Conservation (phyloP, 1,140 invertebrate species). For the Ridgeia piscesae region DNA sequence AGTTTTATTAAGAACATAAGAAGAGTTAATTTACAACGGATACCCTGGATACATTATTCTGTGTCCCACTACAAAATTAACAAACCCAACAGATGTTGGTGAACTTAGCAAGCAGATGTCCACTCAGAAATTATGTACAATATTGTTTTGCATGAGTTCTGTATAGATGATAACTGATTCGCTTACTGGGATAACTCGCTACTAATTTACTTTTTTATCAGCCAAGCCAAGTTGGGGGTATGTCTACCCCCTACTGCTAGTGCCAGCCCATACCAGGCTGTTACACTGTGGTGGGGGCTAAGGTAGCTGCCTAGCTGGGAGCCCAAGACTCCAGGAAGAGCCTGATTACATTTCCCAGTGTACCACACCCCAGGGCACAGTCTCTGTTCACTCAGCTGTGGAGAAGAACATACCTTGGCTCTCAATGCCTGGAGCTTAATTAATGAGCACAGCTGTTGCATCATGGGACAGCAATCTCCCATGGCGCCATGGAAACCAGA, state of each 20-base stretch:
- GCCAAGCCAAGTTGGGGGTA: neutral
- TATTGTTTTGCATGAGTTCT: no score
- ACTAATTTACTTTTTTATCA: neutral
- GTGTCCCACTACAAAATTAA: neutral
- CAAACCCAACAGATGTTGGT: neutral
- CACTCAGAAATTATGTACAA: neutral
- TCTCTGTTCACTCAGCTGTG: neutral
- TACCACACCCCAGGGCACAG: neutral
- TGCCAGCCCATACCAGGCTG: neutral
- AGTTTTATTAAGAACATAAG: neutral
- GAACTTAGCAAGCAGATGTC: neutral
- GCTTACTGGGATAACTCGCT: neutral
- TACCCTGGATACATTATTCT: neutral
- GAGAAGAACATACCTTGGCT: neutral
- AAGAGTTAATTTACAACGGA: neutral
- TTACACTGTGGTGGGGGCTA: neutral
- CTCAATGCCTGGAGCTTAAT: neutral
- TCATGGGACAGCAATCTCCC: neutral
- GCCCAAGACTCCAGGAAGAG: neutral
- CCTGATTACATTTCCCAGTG: neutral
- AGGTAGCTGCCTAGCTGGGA: neutral
- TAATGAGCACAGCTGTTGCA: neutral
- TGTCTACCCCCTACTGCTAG: neutral
- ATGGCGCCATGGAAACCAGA: neutral
- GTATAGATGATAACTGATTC: neutral